Evolutionary conservation across 2,113 vertebrate species (phyloP), one percentile per base, ranked within the genome.

Genomic region (Monarcha castaneiventris): DNA sequence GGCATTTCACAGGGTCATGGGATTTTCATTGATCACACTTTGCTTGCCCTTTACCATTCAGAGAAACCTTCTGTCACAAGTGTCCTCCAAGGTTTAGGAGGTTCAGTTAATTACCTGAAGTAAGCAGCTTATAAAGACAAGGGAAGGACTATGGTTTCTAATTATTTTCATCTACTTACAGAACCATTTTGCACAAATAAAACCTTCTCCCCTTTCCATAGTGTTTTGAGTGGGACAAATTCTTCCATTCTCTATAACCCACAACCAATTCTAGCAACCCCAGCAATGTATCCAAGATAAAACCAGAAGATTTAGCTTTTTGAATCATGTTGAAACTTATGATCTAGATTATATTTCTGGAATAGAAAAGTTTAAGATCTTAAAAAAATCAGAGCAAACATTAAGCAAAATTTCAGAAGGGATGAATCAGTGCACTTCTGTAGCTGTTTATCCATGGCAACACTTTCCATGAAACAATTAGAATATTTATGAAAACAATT

Each of bases 401-500:
- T 51, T 32, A 88, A 61, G 35, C 35, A 85, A 66, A 75, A 75
- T 89, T 93, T 91, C 74, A 87, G 63, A 91, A 75, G 55, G 66
- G 62, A 94, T 87, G 54, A 89, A 90, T 84, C 76, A 94, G n/a
- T 72, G 52, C 8, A 44, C 7, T 81, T 81, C 55, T 68, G 1
- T 78, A 93, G 84, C 80, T 81, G 68, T 72, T 87, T 87, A 89
- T 33, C 10, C 58, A 62, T 33, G 55, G 71, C n/a, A 97, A 87
- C 61, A 58, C 74, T 87, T 96, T 87, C 84, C 49, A 69, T 2
- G 3, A 91, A 94, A 89, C 66, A 89, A 67, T 90, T 48, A 89
- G 79, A 84, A 51, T 84, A 93, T 56, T 69, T 66, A 61, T 9
- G 33, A 87, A 95, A 96, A 82, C 84, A 89, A 91, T 87, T 92